Base-by-base conservation (phyloP, 2,888 invertebrate genomes). In the Athalia cordata region DNA sequence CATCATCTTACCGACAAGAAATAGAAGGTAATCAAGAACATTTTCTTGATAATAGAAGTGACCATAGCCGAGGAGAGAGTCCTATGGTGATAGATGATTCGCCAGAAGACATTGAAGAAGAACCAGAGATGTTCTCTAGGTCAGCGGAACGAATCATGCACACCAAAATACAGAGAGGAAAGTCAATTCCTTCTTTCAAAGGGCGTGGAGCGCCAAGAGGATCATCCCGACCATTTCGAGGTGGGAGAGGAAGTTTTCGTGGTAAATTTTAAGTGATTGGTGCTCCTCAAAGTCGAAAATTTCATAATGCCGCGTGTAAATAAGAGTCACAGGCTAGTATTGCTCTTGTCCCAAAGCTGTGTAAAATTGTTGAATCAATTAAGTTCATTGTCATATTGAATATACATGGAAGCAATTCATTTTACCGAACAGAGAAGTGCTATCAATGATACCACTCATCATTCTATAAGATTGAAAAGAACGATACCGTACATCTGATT, bases 51-150 rank as follows among this genome's bases (percentile, higher is more conserved):
- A 81, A 66, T 47, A 83, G 84, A 72, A 85, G 85, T 78, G 82
- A 87, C 59, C 85, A 82, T 47, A 88, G 86, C 64, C 86, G 84
- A 6, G 87, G 85, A n/a, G 85, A 84, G 57, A 88, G 86, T 76
- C 87, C 87, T 0, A 84, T 86, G 84, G 81, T 84, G 1, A 64
- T 86, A 13, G 87, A 85, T 45, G 86, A 87, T 57, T 85, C 87
- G 7, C 81, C 81, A 3, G 86, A 87, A 50, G 86, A 87, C 55
- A 47, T 86, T n/a, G 84, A 85, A 57, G 72, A 82, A 66, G 82
- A 83, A 29, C 82, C 64, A 13, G 78, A 78, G 11, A 43, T 62
- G 0, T 75, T 75, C 50, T 5, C 29, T 11, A 62, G 78, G 59
- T 15, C 65, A 15, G 45, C 81, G 82, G 50, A 82, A 84, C 66